phyloP scores from a whole-genome alignment of 2,888 invertebrate species.

The Pocota personata region DNA sequence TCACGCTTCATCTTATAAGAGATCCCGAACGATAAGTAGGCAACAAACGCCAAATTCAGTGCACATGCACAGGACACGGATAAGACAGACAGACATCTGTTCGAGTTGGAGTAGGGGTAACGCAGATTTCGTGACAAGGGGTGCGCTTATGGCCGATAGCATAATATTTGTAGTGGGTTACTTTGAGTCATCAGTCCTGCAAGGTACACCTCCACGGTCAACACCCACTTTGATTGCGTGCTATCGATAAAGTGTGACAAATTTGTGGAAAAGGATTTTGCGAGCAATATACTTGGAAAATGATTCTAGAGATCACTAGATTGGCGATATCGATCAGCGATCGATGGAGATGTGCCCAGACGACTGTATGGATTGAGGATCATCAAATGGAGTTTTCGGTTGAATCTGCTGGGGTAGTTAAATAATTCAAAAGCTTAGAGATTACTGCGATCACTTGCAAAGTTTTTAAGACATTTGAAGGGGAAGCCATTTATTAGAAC shows the following conservation, averaged over 20 bases:
- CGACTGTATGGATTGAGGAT: neutral
- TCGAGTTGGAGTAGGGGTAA: conserved; percentile 18
- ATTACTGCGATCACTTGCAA: neutral
- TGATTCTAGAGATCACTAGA: neutral
- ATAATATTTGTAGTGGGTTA: conserved; percentile 19
- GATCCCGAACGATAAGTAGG: conserved; percentile 63
- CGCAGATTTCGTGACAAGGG: conserved; percentile 48
- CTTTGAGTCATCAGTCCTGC: conserved; percentile 14
- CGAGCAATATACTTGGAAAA: neutral
- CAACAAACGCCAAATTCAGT: conserved; percentile 44
- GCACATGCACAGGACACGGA: conserved; percentile 12
- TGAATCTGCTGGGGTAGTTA: neutral
- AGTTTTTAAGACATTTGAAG: too few species aligned
- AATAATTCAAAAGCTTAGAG: too few species aligned
- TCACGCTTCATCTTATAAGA: conserved; percentile 80
- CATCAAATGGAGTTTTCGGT: neutral
- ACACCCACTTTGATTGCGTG: conserved; percentile 53
- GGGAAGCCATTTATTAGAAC: too few species aligned
- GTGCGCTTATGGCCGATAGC: conserved; percentile 56
- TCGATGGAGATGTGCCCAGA: neutral
- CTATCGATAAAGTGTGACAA: conserved; percentile 46
- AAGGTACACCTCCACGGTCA: conserved; percentile 28
- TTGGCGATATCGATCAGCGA: neutral
- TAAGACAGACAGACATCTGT: conserved; percentile 51
- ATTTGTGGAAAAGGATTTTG: conserved; percentile 1